A percentile compares a stretch with the other conserved stretches of the same genome.
These are phyloP conservation scores for Melanotus villosus DNA, from an alignment of 2,888 invertebrate genomes.

Conservation along the genomic window DNA sequence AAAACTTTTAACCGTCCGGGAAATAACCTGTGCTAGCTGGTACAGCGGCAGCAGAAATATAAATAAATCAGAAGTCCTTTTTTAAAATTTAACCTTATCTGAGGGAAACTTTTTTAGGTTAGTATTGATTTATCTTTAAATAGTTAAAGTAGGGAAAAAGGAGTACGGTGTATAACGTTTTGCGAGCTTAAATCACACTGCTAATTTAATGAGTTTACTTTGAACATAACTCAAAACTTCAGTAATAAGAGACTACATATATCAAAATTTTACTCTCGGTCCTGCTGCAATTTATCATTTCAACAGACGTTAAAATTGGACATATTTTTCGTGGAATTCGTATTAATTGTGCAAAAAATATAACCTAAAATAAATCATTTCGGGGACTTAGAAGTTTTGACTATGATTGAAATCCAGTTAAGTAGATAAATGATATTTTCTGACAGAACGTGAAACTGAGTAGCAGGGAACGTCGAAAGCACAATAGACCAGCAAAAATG, in stretches of 20 bases:
- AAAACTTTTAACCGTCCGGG: too few relatives aligned
- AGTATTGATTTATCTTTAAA: conserved; percentile 24
- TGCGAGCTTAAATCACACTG: conserved; percentile 38
- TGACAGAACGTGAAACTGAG: conserved; percentile 40
- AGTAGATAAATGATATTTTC: conserved; percentile 62
- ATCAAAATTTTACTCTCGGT: conserved; percentile 51
- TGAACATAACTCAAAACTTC: conserved; percentile 57
- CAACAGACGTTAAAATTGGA: conserved; percentile 43
- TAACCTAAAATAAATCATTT: conserved; percentile 54
- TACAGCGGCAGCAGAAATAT: too few relatives aligned
- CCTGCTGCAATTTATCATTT: conserved; percentile 40
- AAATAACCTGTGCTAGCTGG: too few relatives aligned
- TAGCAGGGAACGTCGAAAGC: conserved; percentile 48
- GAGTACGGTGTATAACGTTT: conserved; percentile 23
- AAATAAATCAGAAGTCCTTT: not conserved
- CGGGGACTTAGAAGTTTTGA: conserved; percentile 52
- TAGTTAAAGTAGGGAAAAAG: conserved; percentile 6
- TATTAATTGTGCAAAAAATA: conserved; percentile 44
- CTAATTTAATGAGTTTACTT: conserved; percentile 57
- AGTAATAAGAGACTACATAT: conserved; percentile 56
- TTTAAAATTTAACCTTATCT: not conserved
- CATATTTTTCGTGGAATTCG: conserved; percentile 41
- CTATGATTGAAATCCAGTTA: conserved; percentile 63
- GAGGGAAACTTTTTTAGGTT: not conserved
- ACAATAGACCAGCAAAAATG: conserved; percentile 58